These are phyloP conservation scores for Scaptomyza tumidula DNA, from an alignment of 2,888 invertebrate species.

Conservation along the genomic window DNA sequence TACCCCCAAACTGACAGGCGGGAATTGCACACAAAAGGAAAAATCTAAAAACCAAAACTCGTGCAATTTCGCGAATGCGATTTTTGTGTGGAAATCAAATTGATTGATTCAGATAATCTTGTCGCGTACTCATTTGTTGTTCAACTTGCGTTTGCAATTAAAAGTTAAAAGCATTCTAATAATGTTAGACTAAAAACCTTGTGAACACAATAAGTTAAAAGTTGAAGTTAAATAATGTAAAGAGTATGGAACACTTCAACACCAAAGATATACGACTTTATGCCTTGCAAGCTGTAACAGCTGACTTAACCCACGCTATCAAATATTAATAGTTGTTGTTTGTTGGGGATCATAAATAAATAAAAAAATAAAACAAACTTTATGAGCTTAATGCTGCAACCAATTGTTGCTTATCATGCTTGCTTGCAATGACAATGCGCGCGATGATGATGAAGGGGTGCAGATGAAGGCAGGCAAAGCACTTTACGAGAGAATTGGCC, in stretches of 20 bases:
- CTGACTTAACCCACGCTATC: not conserved
- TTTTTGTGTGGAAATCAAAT: not conserved
- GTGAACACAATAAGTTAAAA: too few species aligned
- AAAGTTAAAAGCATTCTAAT: not conserved
- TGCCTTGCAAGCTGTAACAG: not conserved
- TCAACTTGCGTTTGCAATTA: not conserved
- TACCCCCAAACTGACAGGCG: slow-evolving; percentile 3
- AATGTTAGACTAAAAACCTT: not conserved
- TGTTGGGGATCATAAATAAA: not conserved
- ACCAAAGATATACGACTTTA: too few species aligned
- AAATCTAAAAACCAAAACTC: not conserved
- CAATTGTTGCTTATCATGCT: not conserved
- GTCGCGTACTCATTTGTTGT: not conserved
- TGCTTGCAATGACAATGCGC: not conserved
- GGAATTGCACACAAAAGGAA: not conserved
- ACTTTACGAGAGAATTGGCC: slow-evolving; percentile 32
- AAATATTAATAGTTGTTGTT: not conserved
- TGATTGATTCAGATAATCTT: not conserved
- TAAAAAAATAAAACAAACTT: not conserved
- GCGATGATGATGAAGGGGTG: too few species aligned
- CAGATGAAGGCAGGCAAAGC: not conserved
- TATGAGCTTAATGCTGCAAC: not conserved
- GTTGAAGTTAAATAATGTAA: too few species aligned
- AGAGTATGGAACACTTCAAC: too few species aligned
- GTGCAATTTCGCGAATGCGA: not conserved